Base-by-base conservation (phyloP, 2,113 vertebrate genomes). In the Tapirus terrestris region DNA sequence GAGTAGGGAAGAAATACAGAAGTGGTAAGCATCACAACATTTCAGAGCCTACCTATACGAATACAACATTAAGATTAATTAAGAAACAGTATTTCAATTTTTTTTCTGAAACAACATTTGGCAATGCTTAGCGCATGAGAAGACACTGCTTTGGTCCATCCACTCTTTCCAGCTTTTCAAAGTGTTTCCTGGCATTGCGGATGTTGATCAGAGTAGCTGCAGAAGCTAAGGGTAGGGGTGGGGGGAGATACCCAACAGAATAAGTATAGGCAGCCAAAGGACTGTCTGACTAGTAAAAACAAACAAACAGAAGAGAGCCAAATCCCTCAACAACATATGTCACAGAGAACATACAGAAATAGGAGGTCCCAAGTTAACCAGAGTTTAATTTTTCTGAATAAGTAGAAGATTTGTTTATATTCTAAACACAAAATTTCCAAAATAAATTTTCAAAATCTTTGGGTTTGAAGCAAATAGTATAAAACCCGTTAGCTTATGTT, bases 141-240 rank as follows among this genome's bases (percentile, higher is more conserved):
- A 99, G 99, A 99, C 99, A 99, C 99, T 99, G 99, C 98, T 99
- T 99, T 97, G 99, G 99, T 97, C 99, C 99, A 53, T 99, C 99
- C 98, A 99, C 99, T 89, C 99, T 99, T 98, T 99, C 99, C 99
- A 99, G 99, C 99, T 99, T 99, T 99, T 99, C 99, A 97, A 99
- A 99, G 99, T 99, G 99, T 98, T 99, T 99, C 98, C 99, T 99
- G 98, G 99, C 99, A 84, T 99, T 99, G 81, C 99, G 99, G 98
- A 99, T 99, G 98, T 99, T 99, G 99, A 99, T 99, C 98, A 99
- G 99, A 23, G 99, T 99, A 76, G 99, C 99, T 73, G 99, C 99
- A 68, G 99, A 99, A 61, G 99, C 99, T 99, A 82, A 23, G 82
- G 88, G 20, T 13, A 70, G 60, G 92, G 76, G 80, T 67, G 58